These are phyloP conservation scores for Manduca sexta DNA, from an alignment of 1,140 invertebrate genomes.

Conservation along the genomic window DNA sequence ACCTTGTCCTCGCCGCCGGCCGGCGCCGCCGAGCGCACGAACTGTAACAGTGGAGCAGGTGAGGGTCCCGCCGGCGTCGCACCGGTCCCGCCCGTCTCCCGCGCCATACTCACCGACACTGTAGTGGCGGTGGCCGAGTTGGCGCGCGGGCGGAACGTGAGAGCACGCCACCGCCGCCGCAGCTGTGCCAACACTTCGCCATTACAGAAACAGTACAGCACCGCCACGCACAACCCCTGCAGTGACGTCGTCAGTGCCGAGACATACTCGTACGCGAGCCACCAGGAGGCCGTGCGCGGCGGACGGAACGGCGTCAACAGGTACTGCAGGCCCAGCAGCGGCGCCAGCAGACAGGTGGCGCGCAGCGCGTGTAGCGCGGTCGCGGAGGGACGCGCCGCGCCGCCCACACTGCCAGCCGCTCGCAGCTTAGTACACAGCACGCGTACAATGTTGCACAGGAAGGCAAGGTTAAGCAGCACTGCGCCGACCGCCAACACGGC, in stretches of 20 bases:
- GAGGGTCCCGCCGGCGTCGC: neutral
- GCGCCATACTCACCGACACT: constrained; percentile 81
- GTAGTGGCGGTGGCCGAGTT: constrained; percentile 89
- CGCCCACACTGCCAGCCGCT: constrained; percentile 71
- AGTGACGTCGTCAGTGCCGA: constrained; percentile 90
- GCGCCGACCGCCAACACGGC: constrained; percentile 86
- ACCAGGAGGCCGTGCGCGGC: constrained; percentile 78
- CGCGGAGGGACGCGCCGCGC: constrained; percentile 76
- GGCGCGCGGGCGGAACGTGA: constrained; percentile 81
- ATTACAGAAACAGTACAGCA: constrained; percentile 96
- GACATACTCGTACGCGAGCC: constrained; percentile 86
- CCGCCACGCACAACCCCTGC: constrained; percentile 94
- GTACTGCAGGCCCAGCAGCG: constrained; percentile 88
- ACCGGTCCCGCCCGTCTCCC: neutral
- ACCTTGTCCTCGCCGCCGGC: constrained; percentile 75
- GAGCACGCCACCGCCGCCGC: constrained; percentile 83
- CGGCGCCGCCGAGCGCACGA: constrained; percentile 74
- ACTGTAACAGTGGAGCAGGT: constrained; percentile 49
- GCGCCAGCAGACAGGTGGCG: constrained; percentile 91
- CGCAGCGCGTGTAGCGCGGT: constrained; percentile 87
- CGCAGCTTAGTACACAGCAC: constrained; percentile 92
- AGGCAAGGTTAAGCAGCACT: constrained; percentile 88
- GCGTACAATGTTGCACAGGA: constrained; percentile 94
- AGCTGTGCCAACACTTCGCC: constrained; percentile 92
- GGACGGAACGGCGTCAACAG: constrained; percentile 93